Base-by-base conservation (phyloP, 2,113 vertebrate genomes). In the Atractosteus spatula region DNA sequence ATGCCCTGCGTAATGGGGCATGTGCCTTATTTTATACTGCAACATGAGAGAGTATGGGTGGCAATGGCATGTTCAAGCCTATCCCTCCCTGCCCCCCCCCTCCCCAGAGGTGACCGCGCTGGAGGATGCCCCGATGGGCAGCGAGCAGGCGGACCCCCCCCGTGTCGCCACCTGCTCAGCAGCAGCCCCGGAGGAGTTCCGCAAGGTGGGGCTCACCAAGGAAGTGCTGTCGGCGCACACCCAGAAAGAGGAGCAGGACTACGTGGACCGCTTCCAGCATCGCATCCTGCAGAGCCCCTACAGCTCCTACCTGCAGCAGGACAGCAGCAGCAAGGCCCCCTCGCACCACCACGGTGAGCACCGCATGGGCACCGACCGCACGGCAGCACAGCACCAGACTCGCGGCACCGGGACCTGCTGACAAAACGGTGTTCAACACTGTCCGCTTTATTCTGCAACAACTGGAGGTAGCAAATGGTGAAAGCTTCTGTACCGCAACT, bases 161-260 rank as follows among this genome's bases (percentile, higher is more conserved):
- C 88, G 79, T 51, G 51, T 42, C 7, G 71, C 73, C 11, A 2
- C 2, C 0, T 82, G 84, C 70, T 45, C 78, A 0, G n/a, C 79
- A 7, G 7, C 85, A 0, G 12, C 80, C 0, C 61, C 72, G 7
- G 94, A 93, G 64, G 91, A 91, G 54, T 78, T 87, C 11, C 82
- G 76, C 61, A 83, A 85, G 4, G 59, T 91, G 8, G 95, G 94
- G 11, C 90, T 98, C 42, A 96, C 94, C 0, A 95, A 93, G 65
- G 90, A 95, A 72, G 91, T 90, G 0, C 80, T 97, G 61, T 96
- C 94, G 0, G 94, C 92, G 14, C 95, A 97, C 82, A 96, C 94
- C 0, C 94, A 96, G 77, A 95, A 94, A 71, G 94, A 96, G 69
- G 95, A 97, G 71, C 94, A 93, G 79, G 89, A 94, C 68, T 96